phyloP scores from a whole-genome alignment of 2,888 invertebrate genomes.

The Spicauda simplicius region DNA sequence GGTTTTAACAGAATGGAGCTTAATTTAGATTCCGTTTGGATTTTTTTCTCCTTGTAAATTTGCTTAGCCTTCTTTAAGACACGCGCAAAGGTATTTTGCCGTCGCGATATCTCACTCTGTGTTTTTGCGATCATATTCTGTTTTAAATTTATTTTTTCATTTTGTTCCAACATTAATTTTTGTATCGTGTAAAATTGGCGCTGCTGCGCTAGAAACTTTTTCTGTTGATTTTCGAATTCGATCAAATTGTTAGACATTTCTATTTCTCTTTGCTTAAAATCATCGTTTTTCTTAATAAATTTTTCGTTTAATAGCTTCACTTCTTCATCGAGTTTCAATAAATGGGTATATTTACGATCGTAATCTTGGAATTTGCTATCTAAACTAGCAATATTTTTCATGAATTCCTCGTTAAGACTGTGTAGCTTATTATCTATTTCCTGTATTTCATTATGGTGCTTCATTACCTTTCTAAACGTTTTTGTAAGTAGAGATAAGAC shows the following conservation, averaged over 20 bases:
- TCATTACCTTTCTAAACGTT: constrained; percentile 74
- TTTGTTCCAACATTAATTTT: constrained; percentile 69
- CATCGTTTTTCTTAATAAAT: constrained; percentile 54
- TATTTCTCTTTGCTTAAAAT: constrained; percentile 57
- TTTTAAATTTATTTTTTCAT: constrained; percentile 70
- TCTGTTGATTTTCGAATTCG: constrained; percentile 72
- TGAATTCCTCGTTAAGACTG: constrained; percentile 58
- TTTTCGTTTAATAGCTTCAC: constrained; percentile 56
- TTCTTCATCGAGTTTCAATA: constrained; percentile 59
- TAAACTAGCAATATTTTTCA: constrained; percentile 52
- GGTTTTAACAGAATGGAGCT: constrained; percentile 38
- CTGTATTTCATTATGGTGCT: constrained; percentile 70
- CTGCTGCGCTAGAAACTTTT: constrained; percentile 70
- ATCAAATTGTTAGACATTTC: constrained; percentile 60
- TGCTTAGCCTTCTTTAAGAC: constrained; percentile 72
- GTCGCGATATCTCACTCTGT: constrained; percentile 71
- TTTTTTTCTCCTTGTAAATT: constrained; percentile 54
- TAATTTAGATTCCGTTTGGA: constrained; percentile 36
- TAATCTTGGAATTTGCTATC: constrained; percentile 64
- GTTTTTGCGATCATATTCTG: constrained; percentile 70
- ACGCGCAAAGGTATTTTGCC: constrained; percentile 70
- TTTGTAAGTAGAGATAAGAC: constrained; percentile 71
- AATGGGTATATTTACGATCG: constrained; percentile 60
- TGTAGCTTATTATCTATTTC: constrained; percentile 59
- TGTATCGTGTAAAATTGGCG: constrained; percentile 72